Percentiles rank a stretch among this genome's conserved stretches.
Evolutionary conservation across 64 coral and sea anemone genomes (phyloP).

Genomic region (Actinia equina): DNA sequence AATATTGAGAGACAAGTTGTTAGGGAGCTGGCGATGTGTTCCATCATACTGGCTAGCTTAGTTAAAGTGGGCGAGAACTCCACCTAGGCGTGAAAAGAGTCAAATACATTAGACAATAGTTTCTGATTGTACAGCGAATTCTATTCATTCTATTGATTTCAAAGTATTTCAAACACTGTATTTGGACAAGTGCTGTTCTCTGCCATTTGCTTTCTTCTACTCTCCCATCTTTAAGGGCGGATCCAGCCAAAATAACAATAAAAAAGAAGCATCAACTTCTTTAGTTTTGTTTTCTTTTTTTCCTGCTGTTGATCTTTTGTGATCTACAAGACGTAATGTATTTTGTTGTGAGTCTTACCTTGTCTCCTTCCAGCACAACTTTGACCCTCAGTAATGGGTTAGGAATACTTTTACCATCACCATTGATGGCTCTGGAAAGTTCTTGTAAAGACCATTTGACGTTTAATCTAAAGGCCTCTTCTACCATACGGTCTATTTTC

Average conservation of each 20-base stretch:
- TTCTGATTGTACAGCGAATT: too few species aligned
- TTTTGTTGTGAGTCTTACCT: conserved; percentile 24
- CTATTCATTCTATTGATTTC: too few species aligned
- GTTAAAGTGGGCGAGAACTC: conserved; percentile 95
- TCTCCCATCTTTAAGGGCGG: too few species aligned
- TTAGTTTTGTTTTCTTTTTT: too few species aligned
- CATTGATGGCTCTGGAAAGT: conserved; percentile 92
- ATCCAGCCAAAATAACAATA: too few species aligned
- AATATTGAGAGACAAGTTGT: conserved; percentile 86
- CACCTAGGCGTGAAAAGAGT: conserved; percentile 23
- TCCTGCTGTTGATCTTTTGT: background rate
- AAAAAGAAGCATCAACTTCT: too few species aligned
- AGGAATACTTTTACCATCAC: conserved; percentile 94
- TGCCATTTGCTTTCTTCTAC: too few species aligned
- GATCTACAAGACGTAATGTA: background rate
- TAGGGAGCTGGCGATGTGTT: conserved; percentile 80
- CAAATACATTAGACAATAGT: background rate
- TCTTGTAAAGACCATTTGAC: conserved; percentile 99
- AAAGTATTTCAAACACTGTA: too few species aligned
- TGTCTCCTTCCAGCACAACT: conserved; percentile 96
- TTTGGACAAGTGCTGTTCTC: background rate
- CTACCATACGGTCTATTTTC: conserved; percentile 98
- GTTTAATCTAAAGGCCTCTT: conserved; percentile 95
- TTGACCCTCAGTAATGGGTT: conserved; percentile 94
- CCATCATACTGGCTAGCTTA: conserved; percentile 98